Evolutionary conservation across 1,140 invertebrate genomes (phyloP).

Genomic region (Galleria mellonella): DNA sequence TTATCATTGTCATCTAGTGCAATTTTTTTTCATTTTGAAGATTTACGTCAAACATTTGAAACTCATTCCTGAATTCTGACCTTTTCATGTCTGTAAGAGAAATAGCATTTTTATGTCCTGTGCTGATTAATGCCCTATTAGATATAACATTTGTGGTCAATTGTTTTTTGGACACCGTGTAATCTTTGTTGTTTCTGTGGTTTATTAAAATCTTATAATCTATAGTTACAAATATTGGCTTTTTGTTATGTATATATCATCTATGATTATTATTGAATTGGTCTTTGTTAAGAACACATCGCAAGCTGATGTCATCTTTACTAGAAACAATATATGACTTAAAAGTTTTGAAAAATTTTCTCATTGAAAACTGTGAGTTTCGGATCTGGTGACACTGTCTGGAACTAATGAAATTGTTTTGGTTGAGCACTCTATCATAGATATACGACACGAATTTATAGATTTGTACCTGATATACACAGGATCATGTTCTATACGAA

Average conservation of each 20-base stretch:
- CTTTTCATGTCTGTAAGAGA: slow-evolving; percentile 8
- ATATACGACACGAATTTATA: slow-evolving; percentile 9
- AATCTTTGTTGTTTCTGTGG: slow-evolving; percentile 11
- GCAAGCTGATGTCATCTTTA: slow-evolving; percentile 26
- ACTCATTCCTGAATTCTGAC: slow-evolving; percentile 25
- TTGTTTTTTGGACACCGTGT: background rate
- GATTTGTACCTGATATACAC: slow-evolving; percentile 26
- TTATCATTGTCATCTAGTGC: slow-evolving; percentile 10
- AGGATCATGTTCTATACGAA: slow-evolving; percentile 25
- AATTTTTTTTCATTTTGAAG: slow-evolving; percentile 39
- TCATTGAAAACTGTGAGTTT: slow-evolving; percentile 9
- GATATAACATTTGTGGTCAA: too few species aligned
- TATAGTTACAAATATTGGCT: slow-evolving; percentile 30
- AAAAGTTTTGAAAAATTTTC: slow-evolving; percentile 16
- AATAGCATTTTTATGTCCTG: too few species aligned
- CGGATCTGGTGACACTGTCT: slow-evolving; percentile 9
- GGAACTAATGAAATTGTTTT: slow-evolving; percentile 26
- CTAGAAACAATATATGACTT: slow-evolving; percentile 38
- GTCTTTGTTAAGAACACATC: slow-evolving; percentile 20
- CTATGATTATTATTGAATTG: slow-evolving; percentile 2
- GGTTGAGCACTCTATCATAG: slow-evolving; percentile 12
- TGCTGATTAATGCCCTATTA: too few species aligned
- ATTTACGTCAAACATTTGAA: slow-evolving; percentile 39
- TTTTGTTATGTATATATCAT: too few species aligned
- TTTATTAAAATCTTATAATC: slow-evolving; percentile 32